Evolutionary conservation across 2,888 invertebrate species (phyloP), one percentile per base, ranked within the genome.

Genomic region (Agrochola lychnidis): DNA sequence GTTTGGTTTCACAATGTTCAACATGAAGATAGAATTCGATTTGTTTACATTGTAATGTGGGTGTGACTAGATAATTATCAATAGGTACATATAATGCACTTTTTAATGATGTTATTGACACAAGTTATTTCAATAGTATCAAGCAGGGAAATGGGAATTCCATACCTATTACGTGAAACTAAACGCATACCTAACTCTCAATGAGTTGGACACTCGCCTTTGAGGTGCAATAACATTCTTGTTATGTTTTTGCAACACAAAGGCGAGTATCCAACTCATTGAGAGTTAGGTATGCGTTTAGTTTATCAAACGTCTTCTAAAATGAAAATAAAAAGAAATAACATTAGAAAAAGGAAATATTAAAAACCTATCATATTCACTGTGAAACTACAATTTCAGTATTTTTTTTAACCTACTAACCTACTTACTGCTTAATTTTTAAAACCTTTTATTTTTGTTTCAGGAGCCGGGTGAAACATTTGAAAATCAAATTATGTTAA

Each of bases 401-500:
- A 19, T 48, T 51, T 30, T 66, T 30, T 19, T 12, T 45, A 14
- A 45, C 45, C 12, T 45, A 45, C 14, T 14, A 1, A 9, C 12
- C 48, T 48, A n/a, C 14, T 7, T 22, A 30, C 6, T 22, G 6
- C 36, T 10, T n/a, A 22, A 5, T 12, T 40, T 45, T 25, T 36
- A 19, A 19, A n/a, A n/a, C 14, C 5, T 57, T 62, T 51, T 42
- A 19, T 63, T 53, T 70, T 87, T 87, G 78, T 87, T 88, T 40
- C 85, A 87, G 87, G 45, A 61, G 19, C 62, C 57, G 63, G 61
- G 6, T 68, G 40, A 67, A 67, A 64, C 16, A 61, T 48, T 53
- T 57, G n/a, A 40, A 56, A 69, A 71, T 30, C 10, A 72, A 82
- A 87, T 83, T 79, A 89, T 88, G 87, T 62, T 79, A 68, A 79